Percentiles rank a stretch among this genome's conserved stretches.
Evolutionary conservation across 2,113 vertebrate species (phyloP).

Genomic region (Gymnobelideus leadbeateri): DNA sequence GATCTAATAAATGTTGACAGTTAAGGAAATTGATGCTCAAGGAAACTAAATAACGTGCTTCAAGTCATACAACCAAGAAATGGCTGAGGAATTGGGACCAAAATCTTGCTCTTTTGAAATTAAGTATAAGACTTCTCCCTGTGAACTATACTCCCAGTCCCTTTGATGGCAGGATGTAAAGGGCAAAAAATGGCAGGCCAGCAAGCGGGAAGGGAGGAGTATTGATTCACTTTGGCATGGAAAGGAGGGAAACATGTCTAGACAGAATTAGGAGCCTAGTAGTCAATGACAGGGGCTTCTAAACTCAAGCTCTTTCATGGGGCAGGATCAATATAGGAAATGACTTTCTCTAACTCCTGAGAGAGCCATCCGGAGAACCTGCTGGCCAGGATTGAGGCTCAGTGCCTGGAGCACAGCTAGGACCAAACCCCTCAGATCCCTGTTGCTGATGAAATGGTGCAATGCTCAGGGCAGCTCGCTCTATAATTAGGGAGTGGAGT

Average conservation of each 20-base stretch:
- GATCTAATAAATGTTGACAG: not conserved
- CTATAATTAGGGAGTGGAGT: conserved; percentile 86
- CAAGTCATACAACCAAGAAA: not conserved
- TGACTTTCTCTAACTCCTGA: conserved; percentile 28
- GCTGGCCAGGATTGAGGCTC: conserved; percentile 65
- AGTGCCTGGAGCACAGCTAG: conserved; percentile 45
- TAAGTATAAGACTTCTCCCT: not conserved
- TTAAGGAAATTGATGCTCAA: not conserved
- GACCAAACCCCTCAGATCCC: conserved; percentile 78
- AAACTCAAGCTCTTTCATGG: conserved; percentile 27
- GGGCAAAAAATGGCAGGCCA: not conserved
- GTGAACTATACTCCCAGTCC: not conserved
- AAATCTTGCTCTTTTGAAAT: not conserved
- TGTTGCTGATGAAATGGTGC: conserved; percentile 83
- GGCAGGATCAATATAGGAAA: conserved; percentile 13
- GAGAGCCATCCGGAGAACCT: conserved; percentile 38
- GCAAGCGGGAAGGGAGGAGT: not conserved
- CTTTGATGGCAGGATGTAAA: not conserved
- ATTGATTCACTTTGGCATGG: not conserved
- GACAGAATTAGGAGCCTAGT: conserved; percentile 31
- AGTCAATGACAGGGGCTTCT: conserved; percentile 18
- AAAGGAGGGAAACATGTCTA: not conserved
- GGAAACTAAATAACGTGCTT: not conserved
- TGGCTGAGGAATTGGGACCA: not conserved
- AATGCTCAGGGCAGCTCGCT: conserved; percentile 82